Evolutionary conservation across 1,140 invertebrate species (phyloP), one percentile per base, ranked within the genome.

Genomic region (Papilio aristodemus): DNA sequence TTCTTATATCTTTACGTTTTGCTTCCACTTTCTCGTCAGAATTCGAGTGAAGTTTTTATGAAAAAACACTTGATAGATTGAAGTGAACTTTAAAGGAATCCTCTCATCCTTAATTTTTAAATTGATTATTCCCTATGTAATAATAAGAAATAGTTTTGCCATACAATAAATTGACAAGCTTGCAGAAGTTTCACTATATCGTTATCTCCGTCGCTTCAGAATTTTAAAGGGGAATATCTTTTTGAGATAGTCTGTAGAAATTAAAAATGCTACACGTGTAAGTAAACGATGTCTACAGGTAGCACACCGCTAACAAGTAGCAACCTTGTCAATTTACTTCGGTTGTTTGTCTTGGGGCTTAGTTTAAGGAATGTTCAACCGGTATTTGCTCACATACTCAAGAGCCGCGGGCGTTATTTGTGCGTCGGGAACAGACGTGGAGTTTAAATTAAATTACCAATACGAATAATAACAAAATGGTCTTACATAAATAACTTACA

Each of bases 291-390:
- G 46, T 22, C 19, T 54, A 22, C 19, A 54, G 17, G 46, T 54
- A 54, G 46, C 46, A 54, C 22, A 22, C 46, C 4, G 46, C 8
- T 54, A 54, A 62, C 59, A 62, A 62, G 36, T 62, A 32, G 32
- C 22, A 57, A 54, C 46, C 32, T 62, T 62, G 59, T 62, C 59
- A 38, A 38, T 38, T 62, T 37, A 22, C 59, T 62, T 17, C 14
- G 14, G 32, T 39, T 62, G 59, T 37, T 62, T 62, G 59, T 62
- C 9, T 38, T 38, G 36, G 59, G 19, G 32, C 36, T 17, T 62
- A 62, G 59, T 62, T 62, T 62, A 36, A 37, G 59, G 36, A 62
- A 62, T 62, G 59, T 36, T 62, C 36, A 19, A 19, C 19, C 59
- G 2, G 32, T 62, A 62, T 62, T 62, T 62, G 32, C 36, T 62